These are phyloP conservation scores for Typhlichthys eigenmanni DNA, from an alignment of 2,797 vertebrate species.

Conservation along the genomic window DNA sequence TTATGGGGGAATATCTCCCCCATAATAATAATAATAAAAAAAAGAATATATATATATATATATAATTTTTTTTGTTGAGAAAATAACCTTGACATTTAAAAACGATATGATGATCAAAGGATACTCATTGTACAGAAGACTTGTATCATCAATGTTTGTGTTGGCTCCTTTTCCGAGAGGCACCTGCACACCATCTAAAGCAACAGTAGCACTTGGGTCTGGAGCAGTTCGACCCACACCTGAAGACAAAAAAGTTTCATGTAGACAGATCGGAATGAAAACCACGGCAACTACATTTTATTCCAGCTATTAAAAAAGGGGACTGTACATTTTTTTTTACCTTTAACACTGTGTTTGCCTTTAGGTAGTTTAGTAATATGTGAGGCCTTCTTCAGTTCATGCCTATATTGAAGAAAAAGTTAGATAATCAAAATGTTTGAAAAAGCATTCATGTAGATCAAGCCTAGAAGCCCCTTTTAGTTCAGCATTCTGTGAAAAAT, in stretches of 20 bases:
- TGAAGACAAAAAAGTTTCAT: conserved; percentile 44
- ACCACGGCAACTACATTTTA: not conserved
- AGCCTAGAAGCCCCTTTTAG: not conserved
- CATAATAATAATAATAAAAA: no score
- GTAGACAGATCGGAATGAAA: not conserved
- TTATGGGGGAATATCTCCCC: no score
- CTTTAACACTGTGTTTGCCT: conserved; percentile 99
- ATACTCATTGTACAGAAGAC: conserved; percentile 99
- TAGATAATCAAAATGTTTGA: not conserved
- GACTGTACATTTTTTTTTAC: conserved; percentile 63
- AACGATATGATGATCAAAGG: conserved; percentile 74
- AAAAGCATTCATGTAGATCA: not conserved
- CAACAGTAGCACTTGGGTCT: conserved; percentile 83
- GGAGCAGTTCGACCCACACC: conserved; percentile 95
- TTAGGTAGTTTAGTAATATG: conserved; percentile 95
- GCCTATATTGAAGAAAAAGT: conserved; percentile 72
- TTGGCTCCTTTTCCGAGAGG: conserved; percentile 88
- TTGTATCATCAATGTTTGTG: conserved; percentile 91
- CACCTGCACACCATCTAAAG: conserved; percentile 89
- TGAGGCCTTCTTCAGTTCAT: conserved; percentile 93
- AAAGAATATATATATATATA: no score
- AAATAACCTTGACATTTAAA: not conserved
- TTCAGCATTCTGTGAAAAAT: not conserved
- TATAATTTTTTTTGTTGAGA: no score
- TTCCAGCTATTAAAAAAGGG: not conserved